Conservation (phyloP, 1,140 invertebrate genomes). For the Drosophila neocordata region DNA sequence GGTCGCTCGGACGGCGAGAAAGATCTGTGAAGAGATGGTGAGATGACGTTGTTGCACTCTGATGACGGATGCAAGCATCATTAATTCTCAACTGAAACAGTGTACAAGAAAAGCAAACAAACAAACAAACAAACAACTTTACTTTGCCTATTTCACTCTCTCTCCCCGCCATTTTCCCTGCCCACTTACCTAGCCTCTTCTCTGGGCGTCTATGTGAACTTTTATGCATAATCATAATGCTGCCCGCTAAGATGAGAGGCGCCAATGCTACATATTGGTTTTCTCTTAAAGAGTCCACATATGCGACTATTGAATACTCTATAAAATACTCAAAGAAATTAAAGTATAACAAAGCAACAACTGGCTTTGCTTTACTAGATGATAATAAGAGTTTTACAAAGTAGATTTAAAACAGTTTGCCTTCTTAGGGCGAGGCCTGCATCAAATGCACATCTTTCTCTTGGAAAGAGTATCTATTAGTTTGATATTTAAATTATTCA, state of each 20-base stretch:
- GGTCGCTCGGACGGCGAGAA: conserved; percentile 24
- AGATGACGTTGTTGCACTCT: conserved; percentile 43
- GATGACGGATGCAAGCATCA: conserved; percentile 81
- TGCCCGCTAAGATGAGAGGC: conserved; percentile 6
- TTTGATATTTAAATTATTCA: neutral
- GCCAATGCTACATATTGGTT: neutral
- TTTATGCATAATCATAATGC: conserved; percentile 57
- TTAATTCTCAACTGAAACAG: conserved; percentile 71
- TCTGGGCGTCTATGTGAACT: conserved; percentile 28
- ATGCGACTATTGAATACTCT: conserved; percentile 10
- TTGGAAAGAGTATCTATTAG: neutral
- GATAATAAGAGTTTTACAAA: no score
- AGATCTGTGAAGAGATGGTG: conserved; percentile 11
- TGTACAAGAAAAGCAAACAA: conserved; percentile 43
- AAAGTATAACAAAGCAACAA: no score
- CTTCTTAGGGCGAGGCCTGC: no score
- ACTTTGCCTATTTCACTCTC: conserved; percentile 4
- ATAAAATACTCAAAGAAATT: no score
- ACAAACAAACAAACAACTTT: conserved; percentile 19
- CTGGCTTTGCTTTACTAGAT: no score
- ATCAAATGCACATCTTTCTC: neutral
- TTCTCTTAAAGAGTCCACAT: neutral
- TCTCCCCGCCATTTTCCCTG: neutral
- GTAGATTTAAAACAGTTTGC: no score
- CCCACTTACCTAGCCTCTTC: conserved; percentile 6